Base-by-base conservation (phyloP, 2,888 invertebrate genomes). In the Athalia rosae region DNA sequence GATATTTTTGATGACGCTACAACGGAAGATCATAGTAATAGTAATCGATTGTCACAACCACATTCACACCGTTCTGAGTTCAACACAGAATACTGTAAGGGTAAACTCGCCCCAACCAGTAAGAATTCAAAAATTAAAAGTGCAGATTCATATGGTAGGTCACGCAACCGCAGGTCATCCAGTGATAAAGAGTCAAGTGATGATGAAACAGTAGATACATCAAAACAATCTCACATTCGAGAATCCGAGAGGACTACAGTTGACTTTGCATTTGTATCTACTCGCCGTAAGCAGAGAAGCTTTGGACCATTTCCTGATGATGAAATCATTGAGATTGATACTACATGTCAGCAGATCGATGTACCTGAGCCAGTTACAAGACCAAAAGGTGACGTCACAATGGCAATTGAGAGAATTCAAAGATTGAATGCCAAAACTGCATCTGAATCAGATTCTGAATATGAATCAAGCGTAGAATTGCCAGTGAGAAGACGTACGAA, bases 371-470 rank as follows among this genome's bases (percentile, higher is more conserved):
- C 45, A 47, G 41, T 61, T 76, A 50, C 15, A 8, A 85, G 79
- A 53, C 63, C 62, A 45, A 86, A 83, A 77, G 83, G 84, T 66
- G 78, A 87, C 76, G 76, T 89, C 13, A 86, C 83, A 78, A 56
- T 84, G 58, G 87, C 87, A 63, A 85, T 89, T 63, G 86, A 86
- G 47, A 83, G 83, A 77, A 76, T 85, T 11, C 81, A 82, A 28
- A 83, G 45, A 66, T 79, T 81, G 77, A 88, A 87, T 77, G 84
- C 82, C 4, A 84, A 79, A 63, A 73, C 69, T 9, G 76, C 80
- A 11, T 77, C 76, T 7, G 84, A 84, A 43, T 77, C 80, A 5
- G 82, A 85, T 78, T 83, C 83, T 45, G 85, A 86, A 15, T 71
- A 58, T 48, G 86, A 85, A 47, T 67, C 67, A 78, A 4, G 73